Conservation (phyloP, 2,797 vertebrate species). For the Manis pentadactyla region DNA sequence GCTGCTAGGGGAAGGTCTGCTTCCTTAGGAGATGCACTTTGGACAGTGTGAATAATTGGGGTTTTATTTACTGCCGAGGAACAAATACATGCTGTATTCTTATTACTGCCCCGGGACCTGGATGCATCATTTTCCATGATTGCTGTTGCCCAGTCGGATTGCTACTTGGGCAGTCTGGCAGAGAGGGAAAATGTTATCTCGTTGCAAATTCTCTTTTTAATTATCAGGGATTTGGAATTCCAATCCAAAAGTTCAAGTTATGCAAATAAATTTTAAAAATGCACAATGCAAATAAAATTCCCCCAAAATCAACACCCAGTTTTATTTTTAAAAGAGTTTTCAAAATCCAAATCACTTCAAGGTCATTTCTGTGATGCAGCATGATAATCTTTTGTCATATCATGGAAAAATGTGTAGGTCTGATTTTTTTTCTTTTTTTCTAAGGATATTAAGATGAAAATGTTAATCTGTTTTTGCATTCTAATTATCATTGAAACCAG, state of each 20-base stretch:
- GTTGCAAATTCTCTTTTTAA: conserved; percentile 71
- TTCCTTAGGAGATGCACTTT: conserved; percentile 27
- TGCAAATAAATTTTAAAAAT: conserved; percentile 46
- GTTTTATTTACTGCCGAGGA: conserved; percentile 75
- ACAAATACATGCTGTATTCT: conserved; percentile 68
- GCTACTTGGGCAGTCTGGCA: conserved; percentile 53
- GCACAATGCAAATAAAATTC: background rate
- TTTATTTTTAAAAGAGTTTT: conserved; percentile 54
- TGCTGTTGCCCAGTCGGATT: background rate
- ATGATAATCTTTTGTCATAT: background rate
- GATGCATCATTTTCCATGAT: conserved; percentile 70
- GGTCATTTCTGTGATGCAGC: background rate
- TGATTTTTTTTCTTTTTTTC: background rate
- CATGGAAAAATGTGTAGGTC: background rate
- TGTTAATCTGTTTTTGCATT: conserved; percentile 47
- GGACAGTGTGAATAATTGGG: conserved; percentile 65
- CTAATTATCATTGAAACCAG: conserved; percentile 10
- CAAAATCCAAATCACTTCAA: background rate
- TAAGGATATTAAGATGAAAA: conserved; percentile 53
- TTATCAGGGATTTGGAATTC: conserved; percentile 62
- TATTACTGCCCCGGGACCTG: conserved; percentile 61
- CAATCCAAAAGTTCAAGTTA: conserved; percentile 56
- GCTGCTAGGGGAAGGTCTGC: background rate
- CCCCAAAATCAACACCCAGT: background rate
- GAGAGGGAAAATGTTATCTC: conserved; percentile 62